A percentile compares a stretch with the other conserved stretches of the same genome.
Evolutionary conservation across 2,888 invertebrate species (phyloP).

Genomic region (Mesoligia furuncula): DNA sequence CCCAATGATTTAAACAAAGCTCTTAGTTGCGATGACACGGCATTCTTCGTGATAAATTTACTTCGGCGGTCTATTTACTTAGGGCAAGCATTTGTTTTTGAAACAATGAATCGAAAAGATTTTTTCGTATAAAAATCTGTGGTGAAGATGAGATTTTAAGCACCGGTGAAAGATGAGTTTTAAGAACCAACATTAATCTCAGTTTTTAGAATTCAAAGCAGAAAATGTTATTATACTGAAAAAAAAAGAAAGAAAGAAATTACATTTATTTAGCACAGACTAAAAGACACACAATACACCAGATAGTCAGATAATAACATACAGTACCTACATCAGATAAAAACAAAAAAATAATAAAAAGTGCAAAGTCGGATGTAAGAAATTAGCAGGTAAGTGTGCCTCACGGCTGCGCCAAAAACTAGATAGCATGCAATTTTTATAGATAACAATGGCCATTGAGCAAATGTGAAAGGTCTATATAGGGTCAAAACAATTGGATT

Average conservation of each 20-base stretch:
- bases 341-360: too few species aligned
- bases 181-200: background rate
- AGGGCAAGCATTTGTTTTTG: constrained; percentile 58
- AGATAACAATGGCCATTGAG: background rate
- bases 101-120: constrained; percentile 52
- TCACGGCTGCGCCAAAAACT: too few species aligned
- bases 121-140: constrained; percentile 42
- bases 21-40: constrained; percentile 84
- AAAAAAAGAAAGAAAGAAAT: too few species aligned
- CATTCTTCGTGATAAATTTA: constrained; percentile 71
- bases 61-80: constrained; percentile 63
- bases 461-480: background rate
- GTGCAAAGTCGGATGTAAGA: too few species aligned
- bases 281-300: too few species aligned
- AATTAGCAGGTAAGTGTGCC: too few species aligned
- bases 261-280: too few species aligned
- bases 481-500: background rate
- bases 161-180: background rate
- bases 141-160: background rate
- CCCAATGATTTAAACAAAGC: constrained; percentile 85
- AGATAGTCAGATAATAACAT: too few species aligned
- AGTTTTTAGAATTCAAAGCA: background rate
- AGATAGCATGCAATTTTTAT: background rate
- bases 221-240: too few species aligned
- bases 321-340: too few species aligned